Conservation (phyloP, 2,113 vertebrate species). For the Notarius lentiginosus region DNA sequence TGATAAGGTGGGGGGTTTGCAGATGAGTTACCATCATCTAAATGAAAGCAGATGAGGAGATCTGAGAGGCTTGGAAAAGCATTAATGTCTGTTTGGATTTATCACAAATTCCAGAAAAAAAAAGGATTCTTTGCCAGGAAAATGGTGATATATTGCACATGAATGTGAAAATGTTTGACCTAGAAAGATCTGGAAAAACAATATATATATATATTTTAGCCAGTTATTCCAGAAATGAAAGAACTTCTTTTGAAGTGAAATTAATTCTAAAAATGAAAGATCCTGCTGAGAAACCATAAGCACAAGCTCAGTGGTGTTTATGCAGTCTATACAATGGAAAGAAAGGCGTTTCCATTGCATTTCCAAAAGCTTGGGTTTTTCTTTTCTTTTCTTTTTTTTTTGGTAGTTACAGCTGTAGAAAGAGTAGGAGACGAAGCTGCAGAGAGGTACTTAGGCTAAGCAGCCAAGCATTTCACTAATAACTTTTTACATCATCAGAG, state of each 20-base stretch:
- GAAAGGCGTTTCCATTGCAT: background rate
- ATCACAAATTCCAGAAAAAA: conserved; percentile 29
- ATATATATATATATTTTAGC: background rate
- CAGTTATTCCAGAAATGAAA: background rate
- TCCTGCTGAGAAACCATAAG: background rate
- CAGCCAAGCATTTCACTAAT: conserved; percentile 27
- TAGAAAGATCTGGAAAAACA: conserved; percentile 10
- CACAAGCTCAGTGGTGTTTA: conserved; percentile 7
- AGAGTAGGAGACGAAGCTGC: background rate
- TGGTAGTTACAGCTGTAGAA: conserved; percentile 16
- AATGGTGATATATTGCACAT: background rate
- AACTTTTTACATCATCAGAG: conserved; percentile 18
- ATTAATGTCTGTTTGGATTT: conserved; percentile 26
- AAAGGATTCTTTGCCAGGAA: conserved; percentile 23
- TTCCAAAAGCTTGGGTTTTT: too few species aligned
- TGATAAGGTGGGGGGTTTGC: conserved; percentile 42
- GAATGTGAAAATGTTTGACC: conserved; percentile 24
- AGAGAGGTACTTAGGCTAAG: background rate
- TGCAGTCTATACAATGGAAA: background rate
- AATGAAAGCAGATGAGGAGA: conserved; percentile 43
- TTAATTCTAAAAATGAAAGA: background rate
- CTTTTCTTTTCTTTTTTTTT: too few species aligned
- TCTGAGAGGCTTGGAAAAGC: conserved; percentile 33
- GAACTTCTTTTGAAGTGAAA: background rate
- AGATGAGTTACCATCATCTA: conserved; percentile 40